Evolutionary conservation across 2,113 vertebrate species (phyloP).

Genomic region (Paratilapia polleni): DNA sequence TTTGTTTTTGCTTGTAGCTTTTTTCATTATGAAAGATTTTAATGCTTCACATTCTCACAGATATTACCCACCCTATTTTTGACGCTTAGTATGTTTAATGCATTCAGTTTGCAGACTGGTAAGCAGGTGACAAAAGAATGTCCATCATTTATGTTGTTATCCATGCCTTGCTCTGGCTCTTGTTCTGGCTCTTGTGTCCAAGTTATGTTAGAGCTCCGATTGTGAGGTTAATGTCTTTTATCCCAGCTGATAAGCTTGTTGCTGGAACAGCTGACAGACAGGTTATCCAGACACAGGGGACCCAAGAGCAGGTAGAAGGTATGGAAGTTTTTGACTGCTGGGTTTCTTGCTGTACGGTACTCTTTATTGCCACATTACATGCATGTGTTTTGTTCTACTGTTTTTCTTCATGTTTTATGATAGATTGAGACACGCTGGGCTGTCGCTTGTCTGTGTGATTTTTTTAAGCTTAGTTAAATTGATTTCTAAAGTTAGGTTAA

Average conservation of each 20-base stretch:
- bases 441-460: neutral
- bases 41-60: neutral
- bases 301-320: conserved; percentile 46
- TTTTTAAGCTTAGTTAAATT: neutral
- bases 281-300: conserved; percentile 31
- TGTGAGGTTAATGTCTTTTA: conserved; percentile 34
- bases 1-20: neutral
- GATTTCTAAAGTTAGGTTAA: neutral
- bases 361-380: neutral
- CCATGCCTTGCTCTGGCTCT: neutral
- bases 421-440: neutral
- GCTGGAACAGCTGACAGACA: conserved; percentile 31
- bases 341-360: neutral
- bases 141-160: neutral
- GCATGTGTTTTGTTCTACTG: neutral
- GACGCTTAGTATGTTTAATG: neutral
- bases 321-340: neutral
- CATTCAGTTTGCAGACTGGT: neutral
- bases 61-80: neutral
- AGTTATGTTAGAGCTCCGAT: neutral
- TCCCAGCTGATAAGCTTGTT: conserved; percentile 37
- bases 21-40: conserved; percentile 12
- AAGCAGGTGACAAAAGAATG: neutral
- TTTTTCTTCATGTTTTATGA: neutral
- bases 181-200: neutral